phyloP scores from a whole-genome alignment of 2,797 vertebrate genomes.

The Periophthalmus magnuspinnatus region DNA sequence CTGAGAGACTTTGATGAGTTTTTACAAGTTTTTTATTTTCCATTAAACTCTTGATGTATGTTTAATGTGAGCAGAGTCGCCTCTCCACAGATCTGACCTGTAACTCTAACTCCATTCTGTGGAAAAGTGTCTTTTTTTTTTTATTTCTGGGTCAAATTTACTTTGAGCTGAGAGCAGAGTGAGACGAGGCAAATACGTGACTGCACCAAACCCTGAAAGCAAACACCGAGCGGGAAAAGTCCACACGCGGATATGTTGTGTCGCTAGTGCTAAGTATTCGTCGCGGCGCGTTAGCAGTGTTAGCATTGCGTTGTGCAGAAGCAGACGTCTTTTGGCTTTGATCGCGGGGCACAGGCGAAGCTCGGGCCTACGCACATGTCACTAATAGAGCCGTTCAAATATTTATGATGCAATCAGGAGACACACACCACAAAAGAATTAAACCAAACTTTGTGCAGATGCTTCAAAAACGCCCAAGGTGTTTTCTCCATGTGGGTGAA shows the following conservation, averaged over 20 bases:
- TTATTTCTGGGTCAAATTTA: not conserved
- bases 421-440: slow-evolving; percentile 42
- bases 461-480: slow-evolving; percentile 50
- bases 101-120: too few species aligned
- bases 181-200: not conserved
- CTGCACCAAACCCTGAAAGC: not conserved
- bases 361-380: slow-evolving; percentile 46
- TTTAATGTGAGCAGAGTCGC: too few species aligned
- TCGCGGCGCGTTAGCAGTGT: slow-evolving; percentile 22
- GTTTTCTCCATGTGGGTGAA: slow-evolving; percentile 58
- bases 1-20: too few species aligned
- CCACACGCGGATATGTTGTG: slow-evolving; percentile 28
- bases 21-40: too few species aligned
- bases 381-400: slow-evolving; percentile 56
- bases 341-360: slow-evolving; percentile 16
- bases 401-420: slow-evolving; percentile 66
- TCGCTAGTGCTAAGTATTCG: slow-evolving; percentile 29
- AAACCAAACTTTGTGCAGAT: slow-evolving; percentile 44
- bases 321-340: slow-evolving; percentile 32
- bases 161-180: not conserved
- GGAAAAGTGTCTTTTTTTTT: not conserved
- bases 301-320: slow-evolving; percentile 25
- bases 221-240: slow-evolving; percentile 6
- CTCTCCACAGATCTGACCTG: too few species aligned
- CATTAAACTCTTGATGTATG: too few species aligned